These are phyloP conservation scores for Lophura nycthemera DNA, from an alignment of 2,113 vertebrate genomes.

Conservation along the genomic window DNA sequence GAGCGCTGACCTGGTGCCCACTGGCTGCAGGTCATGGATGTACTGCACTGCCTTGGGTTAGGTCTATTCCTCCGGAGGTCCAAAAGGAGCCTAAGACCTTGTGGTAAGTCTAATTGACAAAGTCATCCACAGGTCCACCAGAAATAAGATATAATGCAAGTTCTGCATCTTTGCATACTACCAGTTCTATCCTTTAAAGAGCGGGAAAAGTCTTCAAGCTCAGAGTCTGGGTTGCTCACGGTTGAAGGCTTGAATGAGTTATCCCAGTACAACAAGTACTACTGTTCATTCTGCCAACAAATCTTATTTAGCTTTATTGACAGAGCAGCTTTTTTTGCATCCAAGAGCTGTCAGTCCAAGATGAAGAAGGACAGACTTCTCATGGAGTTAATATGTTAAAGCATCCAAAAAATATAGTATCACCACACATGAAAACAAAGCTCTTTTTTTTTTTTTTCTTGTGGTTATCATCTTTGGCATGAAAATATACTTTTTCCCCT, in stretches of 20 bases:
- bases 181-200: neutral
- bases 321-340: neutral
- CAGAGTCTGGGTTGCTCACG: neutral
- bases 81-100: neutral
- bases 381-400: neutral
- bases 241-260: neutral
- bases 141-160: neutral
- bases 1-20: fast-evolving
- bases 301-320: neutral
- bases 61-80: neutral
- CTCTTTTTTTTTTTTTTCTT: neutral
- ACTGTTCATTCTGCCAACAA: neutral
- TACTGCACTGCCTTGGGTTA: fast-evolving
- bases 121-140: neutral
- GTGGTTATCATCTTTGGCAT: neutral
- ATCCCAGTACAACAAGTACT: neutral
- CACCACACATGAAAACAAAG: neutral
- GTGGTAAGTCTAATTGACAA: neutral
- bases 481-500: neutral
- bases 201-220: neutral
- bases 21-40: neutral
- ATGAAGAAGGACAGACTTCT: neutral
- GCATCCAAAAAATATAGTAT: neutral
- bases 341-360: neutral
- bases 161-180: neutral